Base-by-base conservation (phyloP, 2,797 vertebrate species). In the Brachyrhaphis roseni region DNA sequence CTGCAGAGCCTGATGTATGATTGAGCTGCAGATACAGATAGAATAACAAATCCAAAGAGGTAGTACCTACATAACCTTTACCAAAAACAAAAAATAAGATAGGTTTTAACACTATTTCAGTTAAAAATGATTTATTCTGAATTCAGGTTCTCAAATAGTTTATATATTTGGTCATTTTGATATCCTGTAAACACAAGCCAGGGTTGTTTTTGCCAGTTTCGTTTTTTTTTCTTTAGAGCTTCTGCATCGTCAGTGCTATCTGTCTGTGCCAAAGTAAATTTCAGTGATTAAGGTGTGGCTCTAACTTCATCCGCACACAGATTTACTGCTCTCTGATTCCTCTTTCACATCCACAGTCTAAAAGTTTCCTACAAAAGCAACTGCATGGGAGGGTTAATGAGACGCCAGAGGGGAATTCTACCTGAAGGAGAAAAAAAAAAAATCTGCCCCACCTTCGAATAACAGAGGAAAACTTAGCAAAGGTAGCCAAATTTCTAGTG, bases 391-490 rank as follows among this genome's bases (percentile, higher is more conserved):
- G 84, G 81, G 84, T 70, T 77, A 71, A 31, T 75, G 82, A 51
- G 71, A 71, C 55, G 83, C 87, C 75, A 43, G 74, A 85, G 85
- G 86, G 78, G 34, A 83, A 80, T 80, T 82, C 46, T 85, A 18
- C 43, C 10, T 39, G n/a, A 28, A 15, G 28, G 75, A 77, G 47
- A 78, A 70, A 77, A 80, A 57, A 45, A 77, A 41, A 23, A 2
- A 68, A 70, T 36, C 41, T 76, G 84, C 78, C 86, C 81, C 86
- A 78, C 88, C 87, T 77, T 82, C 0, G 13, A 31, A 49, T 76
- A 36, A 45, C 75, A 74, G 51, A 51, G 4, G 16, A 72, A 70
- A 74, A 77, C 68, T 68, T 7, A 2, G 41, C 23, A 16, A 71
- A 16, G 16, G 47, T 31, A 46, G 3, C 49, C 75, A 53, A 0